Evolutionary conservation across 2,888 invertebrate species (phyloP), one percentile per base, ranked within the genome.

Genomic region (Dynastes maya): DNA sequence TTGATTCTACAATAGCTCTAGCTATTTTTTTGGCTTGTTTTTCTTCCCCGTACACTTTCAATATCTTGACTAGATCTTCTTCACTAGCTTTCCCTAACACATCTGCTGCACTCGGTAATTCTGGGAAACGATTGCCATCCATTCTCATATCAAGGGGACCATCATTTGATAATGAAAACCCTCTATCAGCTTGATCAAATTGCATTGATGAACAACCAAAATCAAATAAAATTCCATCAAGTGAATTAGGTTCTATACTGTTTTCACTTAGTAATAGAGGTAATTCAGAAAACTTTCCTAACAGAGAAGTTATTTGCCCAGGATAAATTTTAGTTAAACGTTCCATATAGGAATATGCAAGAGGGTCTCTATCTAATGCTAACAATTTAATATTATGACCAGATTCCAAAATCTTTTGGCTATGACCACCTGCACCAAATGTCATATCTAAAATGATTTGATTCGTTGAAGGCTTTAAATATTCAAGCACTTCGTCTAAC

Each of bases 121-220:
- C 90, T 0, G 93, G 91, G 84, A 90, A 92, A 84, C 94, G 90
- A 6, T 91, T 90, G 0, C 94, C 93, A 90, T 97, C 97, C 98
- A 98, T 98, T 86, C 98, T 91, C 98, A 98, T 98, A 85, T 98
- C 98, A 76, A 98, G 90, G 2, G 95, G 96, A 0, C 97, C 98
- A 90, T 98, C 92, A 87, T 93, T 93, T 68, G 93, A 94, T 0
- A 98, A 86, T 6, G 97, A 94, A 89, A 98, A 98, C 0, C 98
- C 98, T 84, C 98, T 91, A 22, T 91, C 91, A 0, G 93, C 91
- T 81, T 91, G 90, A 86, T 98, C 96, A 86, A 97, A 94, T 88
- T 98, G 98, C 97, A 98, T 97, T 0, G 98, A 97, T 0, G 98
- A 98, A 85, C 96, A 96, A 6, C 98, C 98, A 88, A 96, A 95